Evolutionary conservation across 1,140 invertebrate species (phyloP), one percentile per base, ranked within the genome.

Genomic region (Phymastichus coffea): DNA sequence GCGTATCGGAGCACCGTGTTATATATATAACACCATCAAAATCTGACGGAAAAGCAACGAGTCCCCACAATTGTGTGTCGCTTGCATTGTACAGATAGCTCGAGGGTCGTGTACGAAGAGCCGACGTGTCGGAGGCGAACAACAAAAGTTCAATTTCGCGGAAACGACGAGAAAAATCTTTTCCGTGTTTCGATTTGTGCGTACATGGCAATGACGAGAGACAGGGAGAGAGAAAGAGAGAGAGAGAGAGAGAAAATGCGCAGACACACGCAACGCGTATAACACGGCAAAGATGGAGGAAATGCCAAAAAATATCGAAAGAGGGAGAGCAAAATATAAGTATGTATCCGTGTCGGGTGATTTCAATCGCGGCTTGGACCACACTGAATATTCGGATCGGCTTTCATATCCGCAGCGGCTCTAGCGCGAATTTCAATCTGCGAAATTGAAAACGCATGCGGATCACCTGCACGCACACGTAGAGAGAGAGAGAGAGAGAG

Each of bases 141-240:
- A 71, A 74, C 67, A 69, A 73, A 73, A 72, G 67, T 75, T 74
- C 73, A 75, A 77, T 75, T 73, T 70, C 64, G 59, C 66, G 68
- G 63, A 70, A 54, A 74, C 67, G 71, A 67, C 70, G 57, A 35
- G 65, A 63, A 68, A 73, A 76, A 76, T 75, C 73, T 67, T 63
- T 58, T 57, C 26, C 64, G 68, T 71, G 52, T 49, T 48, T 54
- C 44, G 52, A 61, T 53, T 58, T n/a, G 26, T 10, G 41, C 20
- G 37, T 4, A 7, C 4, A n/a, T 4, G 7, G 37, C 10, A 15
- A 17, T 4, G 23, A 15, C 12, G 25, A 61, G 35, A 19, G 33
- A 19, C 20, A 17, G 6, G 23, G 17, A 8, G 2, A 7, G 12
- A 15, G 1, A 4, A 28, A 15, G 26, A 19, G 20, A 3, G 20